These are phyloP conservation scores for rabbit (Oryctolagus cuniculus) DNA, from an alignment of 2,113 vertebrate species.

Conservation along the genomic window mOryCun1.1 NC_091438.1:120428501-120429000, in stretches of 20 bases:
- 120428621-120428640: too few relatives aligned
- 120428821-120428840: constrained; percentile 15
- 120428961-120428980: background rate
- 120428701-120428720: constrained; percentile 44
- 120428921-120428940: constrained; percentile 1
- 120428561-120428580: too few relatives aligned
- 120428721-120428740: background rate
- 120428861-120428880: background rate
- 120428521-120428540: too few relatives aligned
- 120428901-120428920: constrained; percentile 30
- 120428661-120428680: background rate
- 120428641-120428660: too few relatives aligned
- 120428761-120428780: too few relatives aligned
- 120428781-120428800: background rate
- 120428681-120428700: background rate
- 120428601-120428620: too few relatives aligned
- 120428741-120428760: too few relatives aligned
- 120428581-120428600: too few relatives aligned
- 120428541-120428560: too few relatives aligned
- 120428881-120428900: constrained; percentile 38
- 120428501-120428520: too few relatives aligned
- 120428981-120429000: constrained; percentile 33
- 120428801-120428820: background rate
- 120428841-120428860: constrained; percentile 30
- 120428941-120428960: constrained; percentile 17